These are phyloP conservation scores for Monopterus albus DNA, from an alignment of 2,113 vertebrate species.

Conservation along the genomic window DNA sequence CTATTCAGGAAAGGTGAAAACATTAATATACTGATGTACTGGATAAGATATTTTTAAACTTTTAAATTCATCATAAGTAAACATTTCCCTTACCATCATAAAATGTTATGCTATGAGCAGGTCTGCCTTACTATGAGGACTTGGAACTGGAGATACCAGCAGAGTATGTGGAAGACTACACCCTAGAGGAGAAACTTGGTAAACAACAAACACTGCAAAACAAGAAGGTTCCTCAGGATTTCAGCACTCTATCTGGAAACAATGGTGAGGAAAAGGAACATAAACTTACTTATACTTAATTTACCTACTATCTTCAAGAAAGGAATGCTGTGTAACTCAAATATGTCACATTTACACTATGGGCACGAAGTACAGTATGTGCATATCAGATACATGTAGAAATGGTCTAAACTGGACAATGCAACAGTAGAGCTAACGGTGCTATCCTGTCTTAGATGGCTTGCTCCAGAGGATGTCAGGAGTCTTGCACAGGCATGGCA, in stretches of 20 bases:
- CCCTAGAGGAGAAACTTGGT: slow-evolving; percentile 71
- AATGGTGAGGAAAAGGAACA: slow-evolving; percentile 68
- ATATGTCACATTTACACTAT: not conserved
- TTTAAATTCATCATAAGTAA: too few relatives aligned
- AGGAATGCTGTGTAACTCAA: not conserved
- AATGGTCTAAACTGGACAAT: not conserved
- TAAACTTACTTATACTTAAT: not conserved
- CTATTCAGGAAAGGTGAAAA: too few relatives aligned
- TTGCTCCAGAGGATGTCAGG: slow-evolving; percentile 84
- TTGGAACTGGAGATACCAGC: slow-evolving; percentile 76
- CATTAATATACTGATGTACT: too few relatives aligned
- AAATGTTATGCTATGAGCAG: slow-evolving; percentile 46
- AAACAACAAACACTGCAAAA: slow-evolving; percentile 66
- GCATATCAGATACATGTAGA: not conserved
- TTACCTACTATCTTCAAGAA: not conserved
- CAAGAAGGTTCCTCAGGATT: slow-evolving; percentile 74
- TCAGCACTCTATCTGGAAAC: slow-evolving; percentile 55
- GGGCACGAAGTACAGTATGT: not conserved
- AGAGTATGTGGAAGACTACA: slow-evolving; percentile 81
- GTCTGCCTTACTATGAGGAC: slow-evolving; percentile 78
- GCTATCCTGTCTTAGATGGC: slow-evolving; percentile 59
- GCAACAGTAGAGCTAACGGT: not conserved
- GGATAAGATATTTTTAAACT: too few relatives aligned
- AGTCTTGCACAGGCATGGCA: slow-evolving; percentile 84
- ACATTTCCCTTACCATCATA: not conserved